These are phyloP conservation scores for Proisotoma minuta DNA, from an alignment of 2,888 invertebrate genomes.

Conservation along the genomic window DNA sequence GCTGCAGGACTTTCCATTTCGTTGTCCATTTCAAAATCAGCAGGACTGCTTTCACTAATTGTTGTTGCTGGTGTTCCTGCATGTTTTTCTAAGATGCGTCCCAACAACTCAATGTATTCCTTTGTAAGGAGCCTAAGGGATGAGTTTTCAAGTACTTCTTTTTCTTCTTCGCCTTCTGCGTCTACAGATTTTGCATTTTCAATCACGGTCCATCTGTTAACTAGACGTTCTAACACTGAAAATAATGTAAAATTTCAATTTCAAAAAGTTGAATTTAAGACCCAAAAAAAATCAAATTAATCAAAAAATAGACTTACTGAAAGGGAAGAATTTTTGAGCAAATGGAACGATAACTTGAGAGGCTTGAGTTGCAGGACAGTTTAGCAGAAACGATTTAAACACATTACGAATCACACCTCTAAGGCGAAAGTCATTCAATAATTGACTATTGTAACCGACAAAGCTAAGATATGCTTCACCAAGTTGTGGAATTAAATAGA, in stretches of 20 bases:
- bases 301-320: conserved; percentile 36
- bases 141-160: conserved; percentile 43
- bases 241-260: background rate
- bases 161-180: conserved; percentile 30
- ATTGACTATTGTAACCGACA: conserved; percentile 36
- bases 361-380: conserved; percentile 33
- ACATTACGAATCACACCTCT: conserved; percentile 34
- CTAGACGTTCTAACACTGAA: conserved; percentile 37
- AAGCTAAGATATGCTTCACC: conserved; percentile 41
- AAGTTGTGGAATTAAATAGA: conserved; percentile 41
- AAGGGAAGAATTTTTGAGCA: conserved; percentile 40
- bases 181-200: conserved; percentile 25
- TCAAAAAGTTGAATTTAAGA: background rate
- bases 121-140: conserved; percentile 37
- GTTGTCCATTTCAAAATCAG: conserved; percentile 33
- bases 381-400: conserved; percentile 37
- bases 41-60: conserved; percentile 4
- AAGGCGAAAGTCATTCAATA: conserved; percentile 39
- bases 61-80: background rate
- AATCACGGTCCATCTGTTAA: conserved; percentile 37
- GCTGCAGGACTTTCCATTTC: background rate
- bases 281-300: background rate
- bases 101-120: conserved; percentile 42
- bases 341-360: conserved; percentile 35
- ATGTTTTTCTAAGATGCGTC: conserved; percentile 30